Base-by-base conservation (phyloP, 2,888 invertebrate species). In the Erpobdella octoculata region DNA sequence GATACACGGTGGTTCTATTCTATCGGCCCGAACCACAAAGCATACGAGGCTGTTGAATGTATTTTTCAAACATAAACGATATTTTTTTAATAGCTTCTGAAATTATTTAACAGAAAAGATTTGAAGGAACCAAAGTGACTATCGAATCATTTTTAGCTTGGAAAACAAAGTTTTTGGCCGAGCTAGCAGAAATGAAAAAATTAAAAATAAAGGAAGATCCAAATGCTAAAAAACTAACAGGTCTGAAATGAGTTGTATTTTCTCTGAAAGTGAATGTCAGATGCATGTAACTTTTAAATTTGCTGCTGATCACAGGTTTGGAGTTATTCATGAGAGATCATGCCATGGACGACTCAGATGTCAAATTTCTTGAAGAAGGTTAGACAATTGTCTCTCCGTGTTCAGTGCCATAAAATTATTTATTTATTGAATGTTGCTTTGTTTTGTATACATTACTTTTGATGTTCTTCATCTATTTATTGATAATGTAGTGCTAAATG, bases 81-180 rank as follows among this genome's bases (percentile, higher is more conserved):
- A n/a, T 25, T n/a, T 59, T 15, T 59, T 33, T n/a, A 18, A 6
- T n/a, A 36, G 18, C 36, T 15, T 35, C n/a, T 59, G 35, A 59
- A 62, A 59, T 41, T 21, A 28, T n/a, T 71, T 85, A 85, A 71
- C 84, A 91, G 89, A 92, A 92, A 89, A 88, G 90, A 79, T 93
- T 95, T 85, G 94, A 95, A 85, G 97, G 96, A 18, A 96, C 95
- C 0, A 86, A 90, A 78, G 97, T 97, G 0, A 91, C 93, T 2
- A 92, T 96, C 0, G 97, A 98, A 84, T 89, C 92, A 8, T 98
- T 98, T 84, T 84, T 95, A 79, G 89, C 88, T 33, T 98, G 98
- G 98, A 93, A 94, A 81, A 87, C 89, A 72, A 88, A 89, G 75
- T 98, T 98, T 86, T 96, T 97, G 82, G 88, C 88, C 38, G 95